Conservation (phyloP, 2,888 invertebrate genomes). For the Drosophila siamana region DNA sequence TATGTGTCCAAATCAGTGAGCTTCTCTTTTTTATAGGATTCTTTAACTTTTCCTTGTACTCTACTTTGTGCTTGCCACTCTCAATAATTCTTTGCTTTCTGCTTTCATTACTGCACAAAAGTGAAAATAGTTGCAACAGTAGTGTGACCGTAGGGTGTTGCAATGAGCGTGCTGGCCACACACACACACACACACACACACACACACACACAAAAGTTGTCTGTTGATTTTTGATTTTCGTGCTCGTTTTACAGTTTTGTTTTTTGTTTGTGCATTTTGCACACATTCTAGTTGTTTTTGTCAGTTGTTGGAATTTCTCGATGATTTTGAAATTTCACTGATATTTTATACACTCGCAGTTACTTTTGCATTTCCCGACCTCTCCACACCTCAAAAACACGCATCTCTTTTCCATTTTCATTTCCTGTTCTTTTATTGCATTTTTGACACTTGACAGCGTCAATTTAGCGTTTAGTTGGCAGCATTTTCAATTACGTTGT, state of each 20-base stretch:
- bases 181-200: too few relatives aligned
- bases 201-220: not conserved
- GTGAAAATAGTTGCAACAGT: not conserved
- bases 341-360: not conserved
- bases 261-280: not conserved
- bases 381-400: too few relatives aligned
- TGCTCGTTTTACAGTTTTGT: not conserved
- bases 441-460: conserved; percentile 26
- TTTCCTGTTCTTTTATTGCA: conserved; percentile 1
- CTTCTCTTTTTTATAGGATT: not conserved
- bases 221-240: not conserved
- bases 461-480: conserved; percentile 40
- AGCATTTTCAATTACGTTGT: conserved; percentile 64
- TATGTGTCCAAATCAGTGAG: not conserved
- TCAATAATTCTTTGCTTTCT: not conserved
- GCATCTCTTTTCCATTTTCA: not conserved
- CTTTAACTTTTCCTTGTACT: not conserved
- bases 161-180: not conserved
- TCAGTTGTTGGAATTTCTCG: conserved; percentile 12
- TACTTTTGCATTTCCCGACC: not conserved
- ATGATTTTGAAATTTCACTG: conserved; percentile 9
- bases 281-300: not conserved
- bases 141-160: not conserved
- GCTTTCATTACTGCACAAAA: not conserved
- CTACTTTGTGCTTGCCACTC: not conserved